Evolutionary conservation across 2,113 vertebrate species (phyloP).

Genomic region (Pseudopodoces humilis): DNA sequence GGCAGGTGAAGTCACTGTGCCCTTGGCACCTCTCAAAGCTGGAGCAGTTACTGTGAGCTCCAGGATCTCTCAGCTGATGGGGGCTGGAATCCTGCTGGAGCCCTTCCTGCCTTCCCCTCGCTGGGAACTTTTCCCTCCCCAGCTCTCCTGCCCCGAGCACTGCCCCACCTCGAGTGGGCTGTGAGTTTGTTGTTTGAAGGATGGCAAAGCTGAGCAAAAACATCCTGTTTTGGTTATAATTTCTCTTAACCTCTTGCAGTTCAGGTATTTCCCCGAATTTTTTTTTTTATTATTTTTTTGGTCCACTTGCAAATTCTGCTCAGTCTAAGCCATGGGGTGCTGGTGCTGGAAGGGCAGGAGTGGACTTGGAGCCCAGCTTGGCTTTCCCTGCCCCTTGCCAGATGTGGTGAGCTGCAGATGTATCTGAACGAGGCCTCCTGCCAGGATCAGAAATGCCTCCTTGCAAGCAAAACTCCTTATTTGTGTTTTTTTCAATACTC

Average conservation of each 20-base stretch:
- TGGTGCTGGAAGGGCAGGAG: not conserved
- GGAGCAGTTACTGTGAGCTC: accelerated
- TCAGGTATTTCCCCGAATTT: not conserved
- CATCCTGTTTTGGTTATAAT: slow-evolving; percentile 55
- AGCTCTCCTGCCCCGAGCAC: accelerated
- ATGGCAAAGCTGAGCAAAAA: slow-evolving; percentile 10
- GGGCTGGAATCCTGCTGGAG: not conserved
- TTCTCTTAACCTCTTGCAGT: not conserved
- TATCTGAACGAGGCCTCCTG: not conserved
- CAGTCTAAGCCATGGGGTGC: accelerated
- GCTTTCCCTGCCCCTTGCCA: not conserved
- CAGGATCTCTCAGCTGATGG: accelerated
- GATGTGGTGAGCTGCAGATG: not conserved
- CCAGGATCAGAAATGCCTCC: accelerated
- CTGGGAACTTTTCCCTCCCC: not conserved
- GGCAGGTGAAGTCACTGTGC: not conserved
- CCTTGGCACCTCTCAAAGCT: accelerated
- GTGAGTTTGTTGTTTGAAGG: not conserved
- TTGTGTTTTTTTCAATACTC: not conserved
- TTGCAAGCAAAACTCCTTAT: too few relatives aligned
- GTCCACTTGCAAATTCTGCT: accelerated
- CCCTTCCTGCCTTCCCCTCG: accelerated
- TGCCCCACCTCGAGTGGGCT: accelerated
- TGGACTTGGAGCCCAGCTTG: not conserved
- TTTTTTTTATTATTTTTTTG: not conserved